Evolutionary conservation across 2,797 vertebrate genomes (phyloP), one percentile per base, ranked within the genome.

Genomic region (Psittacula echo): DNA sequence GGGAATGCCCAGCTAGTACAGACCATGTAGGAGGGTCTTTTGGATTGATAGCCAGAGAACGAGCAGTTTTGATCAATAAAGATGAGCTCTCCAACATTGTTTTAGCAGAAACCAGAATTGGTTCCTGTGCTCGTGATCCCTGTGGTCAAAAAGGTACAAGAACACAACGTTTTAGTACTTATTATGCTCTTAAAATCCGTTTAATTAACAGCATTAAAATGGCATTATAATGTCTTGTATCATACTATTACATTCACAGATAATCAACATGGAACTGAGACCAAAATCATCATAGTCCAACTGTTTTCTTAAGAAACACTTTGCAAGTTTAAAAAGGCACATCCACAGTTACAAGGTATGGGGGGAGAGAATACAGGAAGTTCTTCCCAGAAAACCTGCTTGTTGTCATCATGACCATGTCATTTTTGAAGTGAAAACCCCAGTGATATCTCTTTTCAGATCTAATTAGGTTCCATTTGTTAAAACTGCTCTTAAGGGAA

Each of bases 11-110:
- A 1, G 99, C 99, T 32, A 99, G 98, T 48, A 99, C 98, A 17
- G 99, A 99, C 99, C 99, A 99, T 0, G 98, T 99, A 23, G 99
- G 99, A 2, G 99, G 99, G 93, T 99, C 99, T 98, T 99, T 99
- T 66, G 99, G 99, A 95, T 99, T 99, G 97, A 99, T 98, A 88
- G 99, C 99, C 89, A 99, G 96, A 1, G 99, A 99, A 90, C 99
- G 98, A 13, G 99, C 99, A 0, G 99, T 99, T 96, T 98, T 99
- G 94, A 99, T 98, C 89, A 99, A 98, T 84, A 98, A 98, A 20
- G 99, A 98, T 1, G 99, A 99, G 85, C 99, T 99, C 89, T 99
- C 99, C 90, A 99, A 97, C 99, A 99, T 99, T 18, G 99, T 99
- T 90, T 98, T 98, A 20, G 99, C 99, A 4, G 99, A 99, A 74